Base-by-base conservation (phyloP, 1,140 invertebrate genomes). In the Dicyema japonicum region DNA sequence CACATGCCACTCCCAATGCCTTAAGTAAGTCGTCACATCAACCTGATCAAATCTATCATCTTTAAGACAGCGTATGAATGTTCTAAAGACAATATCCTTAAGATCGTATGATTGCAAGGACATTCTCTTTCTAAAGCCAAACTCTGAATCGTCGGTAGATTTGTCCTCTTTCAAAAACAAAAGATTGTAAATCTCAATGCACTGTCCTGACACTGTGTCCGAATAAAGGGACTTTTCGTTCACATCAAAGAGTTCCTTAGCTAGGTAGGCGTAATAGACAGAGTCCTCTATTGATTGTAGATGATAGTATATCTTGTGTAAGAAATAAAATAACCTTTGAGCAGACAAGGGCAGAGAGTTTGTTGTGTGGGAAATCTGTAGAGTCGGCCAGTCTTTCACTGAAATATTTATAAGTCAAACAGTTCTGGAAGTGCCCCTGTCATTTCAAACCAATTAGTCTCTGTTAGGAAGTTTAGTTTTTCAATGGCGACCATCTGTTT, bases 361-460 rank as follows among this genome's bases (percentile, higher is more conserved):
- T 64, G 39, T 72, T 66, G 39, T 85, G 66, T 15, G 46, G 47
- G 41, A 92, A 92, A 8, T 47, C 51, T 38, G 68, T 63, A 41
- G 90, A 71, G 56, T 92, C 82, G 44, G 82, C 70, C 12, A 97
- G 57, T 39, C 80, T 74, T 60, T 92, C 80, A 41, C 65, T 69
- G 39, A 8, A 45, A 44, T n/a, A n/a, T n/a, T n/a, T n/a, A n/a
- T n/a, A n/a, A n/a, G n/a, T n/a, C n/a, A n/a, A n/a, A n/a, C n/a
- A n/a, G n/a, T n/a, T n/a, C n/a, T n/a, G n/a, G n/a, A n/a, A n/a
- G n/a, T n/a, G n/a, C n/a, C n/a, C n/a, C n/a, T n/a, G n/a, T n/a
- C n/a, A n/a, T n/a, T n/a, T n/a, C n/a, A n/a, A n/a, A n/a, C n/a
- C n/a, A n/a, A n/a, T n/a, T n/a, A n/a, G n/a, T n/a, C n/a, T n/a